Percentiles rank a stretch among this genome's conserved stretches.
Conservation (phyloP, 2,113 vertebrate species). For the Poeciliopsis prolifica region DNA sequence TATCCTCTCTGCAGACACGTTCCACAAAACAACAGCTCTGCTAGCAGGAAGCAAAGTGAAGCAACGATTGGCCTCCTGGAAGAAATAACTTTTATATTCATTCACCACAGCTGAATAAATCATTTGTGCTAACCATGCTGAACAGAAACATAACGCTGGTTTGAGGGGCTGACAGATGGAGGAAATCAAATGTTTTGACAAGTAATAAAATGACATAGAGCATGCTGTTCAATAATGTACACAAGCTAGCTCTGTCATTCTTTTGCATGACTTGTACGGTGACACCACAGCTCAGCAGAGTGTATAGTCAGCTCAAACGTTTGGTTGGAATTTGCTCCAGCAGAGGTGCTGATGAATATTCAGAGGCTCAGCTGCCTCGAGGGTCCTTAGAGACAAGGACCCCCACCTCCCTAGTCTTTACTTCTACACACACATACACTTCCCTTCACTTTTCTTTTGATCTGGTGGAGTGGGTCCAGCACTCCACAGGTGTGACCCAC, state of each 20-base stretch:
- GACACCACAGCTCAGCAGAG: slow-evolving; percentile 28
- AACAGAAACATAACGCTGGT: slow-evolving; percentile 42
- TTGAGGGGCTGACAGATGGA: slow-evolving; percentile 56
- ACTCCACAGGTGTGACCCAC: slow-evolving; percentile 72
- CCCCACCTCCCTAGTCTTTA: not conserved
- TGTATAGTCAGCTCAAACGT: slow-evolving; percentile 39
- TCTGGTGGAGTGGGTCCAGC: slow-evolving; percentile 48
- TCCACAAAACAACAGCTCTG: slow-evolving; percentile 26
- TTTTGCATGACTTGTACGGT: slow-evolving; percentile 23
- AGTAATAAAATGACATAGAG: slow-evolving; percentile 47
- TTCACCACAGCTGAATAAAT: slow-evolving; percentile 59
- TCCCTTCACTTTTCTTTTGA: slow-evolving; percentile 47
- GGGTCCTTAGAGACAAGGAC: slow-evolving; percentile 45
- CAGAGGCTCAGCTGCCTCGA: slow-evolving; percentile 61
- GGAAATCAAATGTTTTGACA: slow-evolving; percentile 26
- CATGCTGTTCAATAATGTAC: slow-evolving; percentile 46
- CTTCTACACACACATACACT: not conserved
- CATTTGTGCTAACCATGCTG: slow-evolving; percentile 41
- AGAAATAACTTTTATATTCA: slow-evolving; percentile 43
- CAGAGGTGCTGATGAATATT: slow-evolving; percentile 69
- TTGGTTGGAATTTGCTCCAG: slow-evolving; percentile 55
- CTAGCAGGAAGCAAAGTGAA: slow-evolving; percentile 27
- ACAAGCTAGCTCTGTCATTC: slow-evolving; percentile 33
- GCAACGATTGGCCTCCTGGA: slow-evolving; percentile 40
- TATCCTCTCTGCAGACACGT: slow-evolving; percentile 54